A percentile compares a stretch with the other conserved stretches of the same genome.
phyloP scores from a whole-genome alignment of 2,888 invertebrate genomes.

The Chorisops tibialis region DNA sequence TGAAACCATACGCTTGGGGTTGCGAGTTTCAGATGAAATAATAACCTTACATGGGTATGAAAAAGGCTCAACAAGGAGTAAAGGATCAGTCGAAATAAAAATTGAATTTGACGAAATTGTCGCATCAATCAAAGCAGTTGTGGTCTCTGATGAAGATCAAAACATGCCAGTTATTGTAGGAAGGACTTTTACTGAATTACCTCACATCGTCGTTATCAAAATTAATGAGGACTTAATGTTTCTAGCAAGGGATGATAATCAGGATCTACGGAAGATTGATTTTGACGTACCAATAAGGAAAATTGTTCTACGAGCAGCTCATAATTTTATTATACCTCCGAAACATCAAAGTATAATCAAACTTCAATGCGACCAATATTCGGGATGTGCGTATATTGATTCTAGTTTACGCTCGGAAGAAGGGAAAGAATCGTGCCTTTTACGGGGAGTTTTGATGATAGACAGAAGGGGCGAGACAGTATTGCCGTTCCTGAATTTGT shows the following conservation, averaged over 20 bases:
- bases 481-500: slow-evolving; percentile 14
- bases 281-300: neutral
- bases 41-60: slow-evolving; percentile 22
- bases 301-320: neutral
- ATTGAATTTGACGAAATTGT: slow-evolving; percentile 24
- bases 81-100: slow-evolving; percentile 4
- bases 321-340: slow-evolving; percentile 17
- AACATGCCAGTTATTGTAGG: slow-evolving; percentile 26
- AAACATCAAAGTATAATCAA: slow-evolving; percentile 3
- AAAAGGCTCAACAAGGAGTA: too few species aligned
- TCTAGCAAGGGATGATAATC: neutral
- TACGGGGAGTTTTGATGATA: slow-evolving; percentile 8
- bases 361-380: neutral
- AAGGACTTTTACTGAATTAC: slow-evolving; percentile 22
- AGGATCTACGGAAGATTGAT: neutral
- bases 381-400: slow-evolving; percentile 1
- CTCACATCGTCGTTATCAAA: slow-evolving; percentile 20
- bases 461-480: slow-evolving; percentile 5
- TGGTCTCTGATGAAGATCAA: slow-evolving; percentile 24
- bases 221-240: neutral
- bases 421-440: slow-evolving; percentile 10
- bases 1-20: neutral
- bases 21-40: neutral
- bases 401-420: neutral
- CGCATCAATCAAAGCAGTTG: slow-evolving; percentile 12